Evolutionary conservation across 2,888 invertebrate genomes (phyloP).

Genomic region (Rosalia funebris): DNA sequence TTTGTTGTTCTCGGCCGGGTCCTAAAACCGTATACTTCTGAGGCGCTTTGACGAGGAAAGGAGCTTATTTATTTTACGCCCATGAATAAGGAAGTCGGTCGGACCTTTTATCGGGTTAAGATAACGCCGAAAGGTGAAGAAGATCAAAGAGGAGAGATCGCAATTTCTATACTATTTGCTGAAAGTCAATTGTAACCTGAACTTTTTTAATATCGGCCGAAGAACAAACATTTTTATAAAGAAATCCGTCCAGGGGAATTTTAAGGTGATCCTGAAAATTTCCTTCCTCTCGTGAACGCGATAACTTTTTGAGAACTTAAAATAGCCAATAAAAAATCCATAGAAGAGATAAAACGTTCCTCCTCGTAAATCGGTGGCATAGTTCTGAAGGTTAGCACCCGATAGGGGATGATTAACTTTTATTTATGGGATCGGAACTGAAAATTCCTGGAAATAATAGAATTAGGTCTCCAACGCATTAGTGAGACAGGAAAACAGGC

Average conservation of each 20-base stretch:
- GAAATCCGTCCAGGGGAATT: constrained; percentile 12
- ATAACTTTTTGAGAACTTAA: constrained; percentile 13
- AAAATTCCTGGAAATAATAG: too few species aligned
- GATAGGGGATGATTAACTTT: constrained; percentile 12
- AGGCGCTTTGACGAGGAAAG: too few species aligned
- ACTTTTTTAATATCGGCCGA: constrained; percentile 37
- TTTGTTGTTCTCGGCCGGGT: too few species aligned
- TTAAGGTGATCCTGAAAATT: constrained; percentile 1
- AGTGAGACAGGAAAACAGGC: too few species aligned
- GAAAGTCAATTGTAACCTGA: constrained; percentile 36
- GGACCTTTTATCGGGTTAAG: constrained; percentile 23
- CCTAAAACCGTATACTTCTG: too few species aligned
- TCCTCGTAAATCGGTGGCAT: constrained; percentile 6
- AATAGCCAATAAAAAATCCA: constrained; percentile 13
- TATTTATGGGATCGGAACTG: neutral
- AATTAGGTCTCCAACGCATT: too few species aligned
- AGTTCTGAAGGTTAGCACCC: neutral
- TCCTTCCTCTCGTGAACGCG: constrained; percentile 2
- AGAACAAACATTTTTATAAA: constrained; percentile 37
- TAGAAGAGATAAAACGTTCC: constrained; percentile 7
- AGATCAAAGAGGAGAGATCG: constrained; percentile 32
- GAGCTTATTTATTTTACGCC: neutral
- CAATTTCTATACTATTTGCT: constrained; percentile 32
- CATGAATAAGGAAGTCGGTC: neutral
- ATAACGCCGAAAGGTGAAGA: constrained; percentile 27